Conservation (phyloP, 1,140 invertebrate species). For the Araneus ventricosus region DNA sequence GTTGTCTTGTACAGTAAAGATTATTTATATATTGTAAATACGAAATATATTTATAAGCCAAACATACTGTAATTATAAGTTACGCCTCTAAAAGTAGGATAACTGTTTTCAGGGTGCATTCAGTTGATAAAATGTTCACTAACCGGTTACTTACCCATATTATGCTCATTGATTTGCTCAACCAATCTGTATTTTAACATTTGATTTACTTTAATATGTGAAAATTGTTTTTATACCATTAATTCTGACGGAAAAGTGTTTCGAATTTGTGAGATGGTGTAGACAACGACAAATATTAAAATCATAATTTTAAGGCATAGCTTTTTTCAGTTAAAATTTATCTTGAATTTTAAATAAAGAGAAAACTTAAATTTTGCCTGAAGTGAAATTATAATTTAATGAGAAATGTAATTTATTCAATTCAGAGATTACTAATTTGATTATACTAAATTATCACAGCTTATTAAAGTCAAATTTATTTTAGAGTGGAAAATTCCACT, state of each 20-base stretch:
- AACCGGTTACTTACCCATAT: conserved; percentile 19
- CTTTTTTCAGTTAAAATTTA: neutral
- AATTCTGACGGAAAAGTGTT: neutral
- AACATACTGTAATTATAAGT: conserved; percentile 58
- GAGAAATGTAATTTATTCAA: neutral
- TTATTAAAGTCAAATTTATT: neutral
- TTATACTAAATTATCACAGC: neutral
- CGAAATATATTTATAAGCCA: conserved; percentile 71
- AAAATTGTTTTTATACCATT: neutral
- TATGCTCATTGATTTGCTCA: conserved; percentile 68
- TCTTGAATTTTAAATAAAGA: neutral
- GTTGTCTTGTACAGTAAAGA: conserved; percentile 65
- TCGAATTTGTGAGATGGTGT: neutral
- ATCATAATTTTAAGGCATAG: conserved; percentile 7
- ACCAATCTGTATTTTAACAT: neutral
- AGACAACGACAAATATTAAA: neutral
- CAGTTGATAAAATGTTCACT: conserved; percentile 25
- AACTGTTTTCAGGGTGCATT: conserved; percentile 55
- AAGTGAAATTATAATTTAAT: neutral
- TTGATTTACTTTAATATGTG: neutral
- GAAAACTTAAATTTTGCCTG: neutral
- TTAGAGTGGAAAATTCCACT: neutral
- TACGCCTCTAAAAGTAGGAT: conserved; percentile 48
- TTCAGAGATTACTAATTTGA: neutral
- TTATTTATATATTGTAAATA: conserved; percentile 74